Evolutionary conservation across 2,113 vertebrate genomes (phyloP).

Genomic region (Oriolus oriolus): DNA sequence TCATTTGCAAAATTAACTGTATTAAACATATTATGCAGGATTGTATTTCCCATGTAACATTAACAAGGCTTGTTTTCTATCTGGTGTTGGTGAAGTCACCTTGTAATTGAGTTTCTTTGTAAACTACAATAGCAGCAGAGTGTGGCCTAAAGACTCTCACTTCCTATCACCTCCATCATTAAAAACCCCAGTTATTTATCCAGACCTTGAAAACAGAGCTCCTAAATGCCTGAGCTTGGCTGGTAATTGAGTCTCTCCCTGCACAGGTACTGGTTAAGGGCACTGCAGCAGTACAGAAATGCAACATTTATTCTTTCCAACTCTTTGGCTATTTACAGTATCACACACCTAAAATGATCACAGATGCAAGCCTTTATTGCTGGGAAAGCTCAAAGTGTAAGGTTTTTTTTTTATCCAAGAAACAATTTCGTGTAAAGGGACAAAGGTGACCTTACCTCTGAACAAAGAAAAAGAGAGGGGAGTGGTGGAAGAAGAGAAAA

Average conservation of each 20-base stretch:
- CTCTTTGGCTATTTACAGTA: background rate
- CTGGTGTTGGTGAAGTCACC: background rate
- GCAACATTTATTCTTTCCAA: background rate
- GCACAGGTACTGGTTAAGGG: background rate
- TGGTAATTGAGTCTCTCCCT: background rate
- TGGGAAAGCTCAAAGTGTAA: background rate
- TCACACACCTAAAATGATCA: background rate
- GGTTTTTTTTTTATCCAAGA: background rate
- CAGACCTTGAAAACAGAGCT: background rate
- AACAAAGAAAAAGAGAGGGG: background rate
- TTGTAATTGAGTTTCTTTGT: background rate
- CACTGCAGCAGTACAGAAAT: background rate
- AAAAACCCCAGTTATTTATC: background rate
- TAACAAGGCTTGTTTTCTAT: background rate
- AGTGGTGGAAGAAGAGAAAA: background rate
- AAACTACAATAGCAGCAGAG: background rate
- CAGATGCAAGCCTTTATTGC: background rate
- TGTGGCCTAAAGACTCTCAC: background rate
- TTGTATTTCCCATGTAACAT: background rate
- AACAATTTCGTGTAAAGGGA: background rate
- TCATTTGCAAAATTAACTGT: background rate
- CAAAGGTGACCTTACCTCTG: background rate
- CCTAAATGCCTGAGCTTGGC: background rate
- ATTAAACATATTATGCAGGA: background rate
- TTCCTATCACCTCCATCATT: background rate